Base-by-base conservation (phyloP, 1,140 invertebrate genomes). In the Pinna nobilis region DNA sequence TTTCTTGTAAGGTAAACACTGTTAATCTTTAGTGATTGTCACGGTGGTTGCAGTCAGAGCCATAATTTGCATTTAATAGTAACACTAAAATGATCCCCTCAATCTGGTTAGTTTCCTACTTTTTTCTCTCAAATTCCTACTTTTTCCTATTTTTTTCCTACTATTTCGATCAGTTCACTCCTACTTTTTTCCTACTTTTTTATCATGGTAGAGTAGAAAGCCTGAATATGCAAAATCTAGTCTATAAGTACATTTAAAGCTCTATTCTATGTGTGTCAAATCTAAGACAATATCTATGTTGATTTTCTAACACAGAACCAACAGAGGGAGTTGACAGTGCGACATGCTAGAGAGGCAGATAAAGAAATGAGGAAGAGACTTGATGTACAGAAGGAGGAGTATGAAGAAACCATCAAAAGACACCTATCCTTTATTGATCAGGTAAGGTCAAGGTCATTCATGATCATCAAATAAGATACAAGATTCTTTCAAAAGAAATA, bases 401-500 rank as follows among this genome's bases (percentile, higher is more conserved):
- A 89, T 80, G 88, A 90, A 71, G 86, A 88, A 63, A 83, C 88
- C 7, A 87, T 90, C 32, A 88, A 89, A 74, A 76, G 88, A 68
- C 89, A 90, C 78, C 71, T 90, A n/a, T 82, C 81, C 39, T 90
- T 90, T 72, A 89, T 90, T 74, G 89, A 90, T 80, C 88, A 89
- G 80, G 88, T 88, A 75, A 37, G 35, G n/a, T 59, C 44, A 6
- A 47, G 15, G 5, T 47, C 5, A 47, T 15, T 18, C 15, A 47
- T 47, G 44, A 47, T 2, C 20, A 20, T 47, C 15, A 18, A 47
- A 20, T 47, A 47, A 47, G 20, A 47, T 15, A 47, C 0, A n/a
- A n/a, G n/a, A n/a, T 47, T 18, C 15, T 18, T 3, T 3, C 20
- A 7, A 47, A 47, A 15, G 15, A 7, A 44, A 44, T 44, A 44